These are phyloP conservation scores for Coremacera marginata DNA, from an alignment of 2,888 invertebrate genomes.

Conservation along the genomic window DNA sequence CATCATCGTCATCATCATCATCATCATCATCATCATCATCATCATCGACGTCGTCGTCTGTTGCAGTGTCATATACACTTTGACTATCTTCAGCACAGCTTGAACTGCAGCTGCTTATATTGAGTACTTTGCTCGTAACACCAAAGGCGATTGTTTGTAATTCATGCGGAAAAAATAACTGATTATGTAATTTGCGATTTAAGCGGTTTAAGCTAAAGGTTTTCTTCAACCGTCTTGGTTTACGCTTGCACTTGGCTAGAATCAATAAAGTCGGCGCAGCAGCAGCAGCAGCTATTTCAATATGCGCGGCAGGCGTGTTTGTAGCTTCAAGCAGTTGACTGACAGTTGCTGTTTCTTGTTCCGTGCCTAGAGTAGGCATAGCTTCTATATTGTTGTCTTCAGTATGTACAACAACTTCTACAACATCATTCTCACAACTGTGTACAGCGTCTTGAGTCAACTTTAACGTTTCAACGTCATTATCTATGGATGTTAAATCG, in stretches of 20 bases:
- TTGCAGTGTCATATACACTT: conserved; percentile 39
- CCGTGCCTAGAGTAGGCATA: background rate
- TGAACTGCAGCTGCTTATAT: conserved; percentile 59
- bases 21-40: background rate
- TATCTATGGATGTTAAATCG: background rate
- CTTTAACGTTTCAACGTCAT: background rate
- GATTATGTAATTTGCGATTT: conserved; percentile 51
- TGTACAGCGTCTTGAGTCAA: too few relatives aligned
- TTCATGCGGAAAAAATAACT: conserved; percentile 60
- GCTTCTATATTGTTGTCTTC: background rate
- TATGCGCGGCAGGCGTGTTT: background rate
- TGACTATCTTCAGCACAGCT: conserved; percentile 47
- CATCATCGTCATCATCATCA: background rate
- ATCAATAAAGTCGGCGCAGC: background rate
- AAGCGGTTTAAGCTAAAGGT: background rate
- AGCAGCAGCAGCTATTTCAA: conserved; percentile 13
- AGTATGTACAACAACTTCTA: background rate
- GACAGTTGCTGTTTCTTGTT: background rate
- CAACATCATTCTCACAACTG: conserved; percentile 10
- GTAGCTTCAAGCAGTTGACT: background rate
- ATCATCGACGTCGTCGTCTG: too few relatives aligned
- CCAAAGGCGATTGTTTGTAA: conserved; percentile 47
- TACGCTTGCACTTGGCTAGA: background rate
- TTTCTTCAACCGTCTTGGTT: conserved; percentile 5
- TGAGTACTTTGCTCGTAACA: conserved; percentile 50